Evolutionary conservation across 2,113 vertebrate genomes (phyloP), one percentile per base, ranked within the genome.

Genomic region (Vulpes lagopus): DNA sequence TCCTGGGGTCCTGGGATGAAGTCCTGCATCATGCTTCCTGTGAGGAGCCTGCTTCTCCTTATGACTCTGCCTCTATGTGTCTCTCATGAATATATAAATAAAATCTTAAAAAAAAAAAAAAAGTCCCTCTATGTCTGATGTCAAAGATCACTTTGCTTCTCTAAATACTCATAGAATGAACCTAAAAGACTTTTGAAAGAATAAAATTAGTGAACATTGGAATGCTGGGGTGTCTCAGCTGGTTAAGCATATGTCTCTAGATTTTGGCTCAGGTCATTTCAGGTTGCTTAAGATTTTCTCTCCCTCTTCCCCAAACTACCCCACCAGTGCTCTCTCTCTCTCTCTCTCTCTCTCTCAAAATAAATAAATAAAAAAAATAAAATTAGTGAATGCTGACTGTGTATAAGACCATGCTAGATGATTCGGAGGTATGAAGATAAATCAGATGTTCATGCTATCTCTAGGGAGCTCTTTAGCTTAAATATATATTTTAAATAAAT

Each of bases 161-260:
- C 60, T 73, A 74, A 91, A 90, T 60, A 65, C 71, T 91, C 23
- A 10, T 23, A 71, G 23, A 76, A 92, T 57, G 1, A 82, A 86
- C 53, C 64, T 80, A 79, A 85, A 84, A 96, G 74, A 32, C 32
- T 81, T 91, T 6, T 76, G 62, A 82, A 95, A 92, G 3, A 32
- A 94, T 91, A 57, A 90, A 91, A 67, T 17, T 32, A 67, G 65
- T 67, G 65, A 32, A 67, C 32, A 30, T 32, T 67, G 65, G 65
- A 30, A 30, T 67, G 15, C 30, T 30, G 15, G 14, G 15, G 65
- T 67, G 65, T 27, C 15, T 67, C 16, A 15, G 14, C 16, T 8
- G 30, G 65, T 32, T 67, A 67, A 67, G 30, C 65, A 67, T 67
- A 27, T 32, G 15, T 32, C 30, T 32, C 30, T 17, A 67, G 65